Percentiles rank a stretch among this genome's conserved stretches.
Conservation (phyloP, 2,113 vertebrate genomes). For the Pteronura brasiliensis region DNA sequence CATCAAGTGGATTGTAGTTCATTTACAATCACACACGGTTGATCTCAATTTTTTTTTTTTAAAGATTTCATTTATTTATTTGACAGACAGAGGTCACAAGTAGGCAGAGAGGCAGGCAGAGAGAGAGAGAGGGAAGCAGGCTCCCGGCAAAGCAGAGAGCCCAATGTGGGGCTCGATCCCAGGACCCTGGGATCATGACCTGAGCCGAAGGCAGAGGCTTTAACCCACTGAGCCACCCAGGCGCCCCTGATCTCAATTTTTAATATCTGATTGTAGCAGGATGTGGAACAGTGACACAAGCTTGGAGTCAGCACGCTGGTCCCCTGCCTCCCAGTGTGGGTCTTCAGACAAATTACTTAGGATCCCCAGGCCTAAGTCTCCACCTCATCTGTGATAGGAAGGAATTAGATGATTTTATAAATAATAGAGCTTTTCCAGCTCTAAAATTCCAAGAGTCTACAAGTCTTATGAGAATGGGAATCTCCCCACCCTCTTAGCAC, state of each 20-base stretch:
- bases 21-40: background rate
- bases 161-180: too few species aligned
- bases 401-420: background rate
- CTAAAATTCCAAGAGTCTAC: background rate
- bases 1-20: background rate
- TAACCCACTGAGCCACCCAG: too few species aligned
- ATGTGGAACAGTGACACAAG: rapidly evolving
- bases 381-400: background rate
- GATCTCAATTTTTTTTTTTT: background rate
- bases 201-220: too few species aligned
- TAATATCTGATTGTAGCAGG: background rate
- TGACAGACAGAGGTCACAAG: too few species aligned
- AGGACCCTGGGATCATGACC: too few species aligned
- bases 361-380: background rate
- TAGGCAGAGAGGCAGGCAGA: too few species aligned
- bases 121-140: too few species aligned
- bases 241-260: too few species aligned
- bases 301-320: background rate
- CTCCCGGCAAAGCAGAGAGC: too few species aligned
- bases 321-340: background rate
- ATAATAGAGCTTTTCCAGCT: background rate
- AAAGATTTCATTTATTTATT: too few species aligned
- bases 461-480: background rate
- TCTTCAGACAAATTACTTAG: background rate
- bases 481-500: background rate